Evolutionary conservation across 2,113 vertebrate species (phyloP).

Genomic region (Calcarius ornatus): DNA sequence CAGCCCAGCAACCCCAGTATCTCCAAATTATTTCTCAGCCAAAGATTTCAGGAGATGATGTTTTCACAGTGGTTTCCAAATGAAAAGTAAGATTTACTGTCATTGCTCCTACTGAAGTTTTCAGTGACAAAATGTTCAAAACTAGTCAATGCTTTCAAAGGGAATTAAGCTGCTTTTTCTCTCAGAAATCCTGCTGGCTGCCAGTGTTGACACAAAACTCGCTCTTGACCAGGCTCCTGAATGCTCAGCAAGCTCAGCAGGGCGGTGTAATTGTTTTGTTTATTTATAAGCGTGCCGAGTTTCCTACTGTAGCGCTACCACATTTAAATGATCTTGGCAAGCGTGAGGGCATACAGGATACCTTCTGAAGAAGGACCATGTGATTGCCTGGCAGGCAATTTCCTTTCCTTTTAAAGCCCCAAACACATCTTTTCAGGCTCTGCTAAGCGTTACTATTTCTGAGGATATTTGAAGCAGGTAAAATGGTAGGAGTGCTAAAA

Average conservation of each 20-base stretch:
- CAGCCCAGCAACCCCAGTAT: not conserved
- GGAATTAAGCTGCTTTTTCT: constrained; percentile 15
- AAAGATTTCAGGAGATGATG: not conserved
- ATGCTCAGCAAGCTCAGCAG: constrained; percentile 31
- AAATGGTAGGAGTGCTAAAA: not conserved
- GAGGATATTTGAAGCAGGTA: not conserved
- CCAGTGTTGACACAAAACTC: constrained; percentile 39
- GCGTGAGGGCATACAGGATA: not conserved
- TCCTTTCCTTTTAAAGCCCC: not conserved
- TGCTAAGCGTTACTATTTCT: constrained; percentile 25
- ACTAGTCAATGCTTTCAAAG: not conserved
- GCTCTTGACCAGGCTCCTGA: not conserved
- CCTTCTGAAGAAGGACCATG: not conserved
- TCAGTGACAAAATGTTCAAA: constrained; percentile 1
- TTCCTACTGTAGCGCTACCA: constrained; percentile 27
- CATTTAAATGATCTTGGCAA: constrained; percentile 50
- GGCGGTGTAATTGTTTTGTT: constrained; percentile 23
- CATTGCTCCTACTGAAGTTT: not conserved
- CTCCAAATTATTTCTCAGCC: not conserved
- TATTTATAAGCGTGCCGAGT: constrained; percentile 13
- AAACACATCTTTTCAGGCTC: constrained; percentile 12
- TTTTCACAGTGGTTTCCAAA: not conserved
- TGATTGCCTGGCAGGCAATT: constrained; percentile 28
- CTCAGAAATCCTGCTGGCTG: constrained; percentile 13
- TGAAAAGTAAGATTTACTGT: not conserved